phyloP scores from a whole-genome alignment of 2,888 invertebrate species.

The Agonopterix heracliana region DNA sequence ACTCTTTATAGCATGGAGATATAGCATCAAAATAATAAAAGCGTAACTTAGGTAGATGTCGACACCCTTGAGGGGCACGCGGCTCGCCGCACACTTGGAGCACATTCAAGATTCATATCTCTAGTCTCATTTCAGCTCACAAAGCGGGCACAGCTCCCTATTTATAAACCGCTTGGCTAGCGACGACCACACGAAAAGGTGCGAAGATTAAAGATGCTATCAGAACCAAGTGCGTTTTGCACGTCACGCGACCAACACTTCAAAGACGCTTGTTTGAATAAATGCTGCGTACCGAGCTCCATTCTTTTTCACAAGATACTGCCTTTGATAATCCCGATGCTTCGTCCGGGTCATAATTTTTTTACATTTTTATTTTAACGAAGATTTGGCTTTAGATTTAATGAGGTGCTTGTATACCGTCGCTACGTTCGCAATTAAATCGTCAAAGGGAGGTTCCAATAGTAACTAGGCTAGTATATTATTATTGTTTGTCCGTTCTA shows the following conservation, averaged over 20 bases:
- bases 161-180: slow-evolving; percentile 60
- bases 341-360: too few relatives aligned
- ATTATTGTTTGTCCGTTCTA: too few relatives aligned
- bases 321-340: too few relatives aligned
- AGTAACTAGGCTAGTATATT: too few relatives aligned
- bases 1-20: too few relatives aligned
- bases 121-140: slow-evolving; percentile 68
- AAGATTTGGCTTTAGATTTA: too few relatives aligned
- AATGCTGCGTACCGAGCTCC: slow-evolving; percentile 34
- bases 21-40: too few relatives aligned
- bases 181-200: slow-evolving; percentile 62
- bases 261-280: slow-evolving; percentile 39
- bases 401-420: too few relatives aligned
- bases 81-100: slow-evolving; percentile 45
- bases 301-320: slow-evolving; percentile 19
- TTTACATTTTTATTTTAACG: too few relatives aligned
- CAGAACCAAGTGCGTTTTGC: slow-evolving; percentile 60
- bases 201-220: slow-evolving; percentile 74
- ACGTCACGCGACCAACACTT: slow-evolving; percentile 42
- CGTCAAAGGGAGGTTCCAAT: too few relatives aligned
- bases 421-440: too few relatives aligned
- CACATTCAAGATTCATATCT: slow-evolving; percentile 63
- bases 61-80: slow-evolving; percentile 36
- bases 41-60: slow-evolving; percentile 30
- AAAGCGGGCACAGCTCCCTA: slow-evolving; percentile 56